phyloP scores from a whole-genome alignment of 2,113 vertebrate species.

The Neogale vison region DNA sequence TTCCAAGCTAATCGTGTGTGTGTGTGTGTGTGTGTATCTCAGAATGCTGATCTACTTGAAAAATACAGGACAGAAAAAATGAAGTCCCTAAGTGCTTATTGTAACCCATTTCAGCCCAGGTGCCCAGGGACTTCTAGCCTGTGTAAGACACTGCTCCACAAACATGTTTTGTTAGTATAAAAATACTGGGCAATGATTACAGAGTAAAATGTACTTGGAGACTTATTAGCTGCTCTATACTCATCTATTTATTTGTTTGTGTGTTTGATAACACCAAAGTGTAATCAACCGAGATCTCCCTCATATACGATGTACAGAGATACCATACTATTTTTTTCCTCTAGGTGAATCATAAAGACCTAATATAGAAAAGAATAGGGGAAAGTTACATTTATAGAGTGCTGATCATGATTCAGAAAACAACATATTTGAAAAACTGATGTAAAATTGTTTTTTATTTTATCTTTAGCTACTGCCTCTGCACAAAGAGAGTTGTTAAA shows the following conservation, averaged over 20 bases:
- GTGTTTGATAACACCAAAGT: background rate
- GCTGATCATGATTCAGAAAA: background rate
- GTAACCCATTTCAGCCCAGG: background rate
- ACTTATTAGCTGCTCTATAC: background rate
- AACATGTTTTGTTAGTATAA: background rate
- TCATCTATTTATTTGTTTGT: background rate
- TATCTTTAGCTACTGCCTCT: background rate
- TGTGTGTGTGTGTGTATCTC: background rate
- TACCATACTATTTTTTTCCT: background rate
- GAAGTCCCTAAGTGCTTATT: background rate
- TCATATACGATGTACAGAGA: background rate
- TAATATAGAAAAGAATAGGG: background rate
- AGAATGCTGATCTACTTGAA: background rate
- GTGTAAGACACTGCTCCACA: background rate
- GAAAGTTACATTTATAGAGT: background rate
- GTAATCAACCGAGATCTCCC: background rate
- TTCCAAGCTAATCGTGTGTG: background rate
- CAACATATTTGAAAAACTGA: background rate
- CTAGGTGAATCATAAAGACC: background rate
- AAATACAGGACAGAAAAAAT: background rate
- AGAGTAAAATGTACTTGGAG: background rate
- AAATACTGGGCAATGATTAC: background rate
- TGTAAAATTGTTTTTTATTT: background rate
- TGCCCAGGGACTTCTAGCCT: background rate
- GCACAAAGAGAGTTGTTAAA: background rate